Conservation (phyloP, 2,113 vertebrate species). For the Tretioscincus oriximinensis region DNA sequence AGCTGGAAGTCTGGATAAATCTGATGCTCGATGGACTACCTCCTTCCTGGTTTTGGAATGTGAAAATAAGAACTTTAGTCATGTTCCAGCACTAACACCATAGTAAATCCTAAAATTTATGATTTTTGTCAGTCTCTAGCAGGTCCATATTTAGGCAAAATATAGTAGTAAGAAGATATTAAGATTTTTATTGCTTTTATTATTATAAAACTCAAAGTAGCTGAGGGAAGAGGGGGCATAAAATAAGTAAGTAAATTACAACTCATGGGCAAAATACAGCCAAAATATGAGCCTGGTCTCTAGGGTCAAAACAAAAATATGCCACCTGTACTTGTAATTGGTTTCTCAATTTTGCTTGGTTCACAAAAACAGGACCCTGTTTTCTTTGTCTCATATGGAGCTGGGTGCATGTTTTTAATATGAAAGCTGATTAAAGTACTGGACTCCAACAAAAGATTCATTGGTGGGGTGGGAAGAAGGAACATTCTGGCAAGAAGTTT, state of each 20-base stretch:
- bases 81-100: background rate
- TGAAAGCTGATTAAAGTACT: conserved; percentile 22
- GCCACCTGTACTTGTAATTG: background rate
- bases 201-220: too few relatives aligned
- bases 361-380: background rate
- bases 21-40: too few relatives aligned
- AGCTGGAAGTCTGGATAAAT: too few relatives aligned
- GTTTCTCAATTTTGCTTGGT: conserved; percentile 10
- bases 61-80: too few relatives aligned
- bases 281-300: too few relatives aligned
- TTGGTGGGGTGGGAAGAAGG: background rate
- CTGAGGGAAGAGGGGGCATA: too few relatives aligned
- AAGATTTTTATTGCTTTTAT: too few relatives aligned
- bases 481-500: background rate
- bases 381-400: background rate
- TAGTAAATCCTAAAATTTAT: background rate
- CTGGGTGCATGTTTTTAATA: background rate
- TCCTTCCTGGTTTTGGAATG: too few relatives aligned
- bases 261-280: too few relatives aligned
- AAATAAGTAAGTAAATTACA: too few relatives aligned
- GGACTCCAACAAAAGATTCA: background rate
- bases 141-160: too few relatives aligned
- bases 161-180: too few relatives aligned
- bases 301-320: background rate
- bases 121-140: background rate